Conservation (phyloP, 2,797 vertebrate genomes). For the Sebastes miniatus region DNA sequence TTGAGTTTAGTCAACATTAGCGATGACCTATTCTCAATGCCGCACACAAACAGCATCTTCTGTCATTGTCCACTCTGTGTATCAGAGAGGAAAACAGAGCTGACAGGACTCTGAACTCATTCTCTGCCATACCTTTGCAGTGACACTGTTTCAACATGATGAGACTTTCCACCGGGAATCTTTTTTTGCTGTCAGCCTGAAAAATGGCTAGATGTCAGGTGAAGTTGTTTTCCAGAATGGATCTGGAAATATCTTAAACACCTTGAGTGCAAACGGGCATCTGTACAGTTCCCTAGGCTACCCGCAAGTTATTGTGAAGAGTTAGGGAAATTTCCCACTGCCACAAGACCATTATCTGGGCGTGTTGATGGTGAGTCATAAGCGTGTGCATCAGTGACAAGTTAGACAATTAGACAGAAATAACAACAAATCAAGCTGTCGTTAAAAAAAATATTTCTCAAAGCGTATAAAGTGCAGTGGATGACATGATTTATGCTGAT, state of each 20-base stretch:
- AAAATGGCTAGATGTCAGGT: slow-evolving; percentile 35
- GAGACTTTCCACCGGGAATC: slow-evolving; percentile 32
- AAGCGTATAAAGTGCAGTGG: slow-evolving; percentile 49
- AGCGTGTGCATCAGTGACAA: slow-evolving; percentile 73
- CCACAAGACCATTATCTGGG: slow-evolving; percentile 71
- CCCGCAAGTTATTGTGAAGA: slow-evolving; percentile 32
- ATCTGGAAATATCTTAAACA: slow-evolving; percentile 27
- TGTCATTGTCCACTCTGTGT: background rate
- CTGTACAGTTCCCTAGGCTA: slow-evolving; percentile 24
- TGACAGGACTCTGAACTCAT: slow-evolving; percentile 1
- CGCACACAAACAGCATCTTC: background rate
- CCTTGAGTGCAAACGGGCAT: background rate
- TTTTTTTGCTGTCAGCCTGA: slow-evolving; percentile 18
- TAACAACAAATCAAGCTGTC: slow-evolving; percentile 78
- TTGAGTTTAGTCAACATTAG: background rate
- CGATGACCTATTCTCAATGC: background rate
- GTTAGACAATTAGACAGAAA: slow-evolving; percentile 79
- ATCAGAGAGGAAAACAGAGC: slow-evolving; percentile 4
- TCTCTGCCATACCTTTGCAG: slow-evolving; percentile 9
- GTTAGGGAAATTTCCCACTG: slow-evolving; percentile 64
- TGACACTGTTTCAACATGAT: slow-evolving; percentile 39
- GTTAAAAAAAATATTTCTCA: slow-evolving; percentile 64
- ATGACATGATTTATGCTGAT: slow-evolving; percentile 76
- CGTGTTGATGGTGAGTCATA: slow-evolving; percentile 72
- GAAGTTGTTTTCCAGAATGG: slow-evolving; percentile 34